Evolutionary conservation across 2,888 invertebrate genomes (phyloP).

Genomic region (Aphodius sticticus): DNA sequence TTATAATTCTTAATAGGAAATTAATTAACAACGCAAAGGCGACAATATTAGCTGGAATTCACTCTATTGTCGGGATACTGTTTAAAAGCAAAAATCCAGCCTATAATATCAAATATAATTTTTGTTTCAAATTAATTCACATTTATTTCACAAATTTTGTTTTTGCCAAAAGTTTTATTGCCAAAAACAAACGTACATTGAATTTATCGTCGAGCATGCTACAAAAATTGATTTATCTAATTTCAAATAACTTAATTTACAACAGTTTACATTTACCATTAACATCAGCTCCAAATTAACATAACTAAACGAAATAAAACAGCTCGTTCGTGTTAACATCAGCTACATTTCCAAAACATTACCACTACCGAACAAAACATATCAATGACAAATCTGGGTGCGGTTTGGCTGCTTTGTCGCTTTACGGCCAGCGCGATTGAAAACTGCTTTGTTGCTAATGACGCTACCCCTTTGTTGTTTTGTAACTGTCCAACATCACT

Average conservation of each 20-base stretch:
- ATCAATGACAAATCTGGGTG: not conserved
- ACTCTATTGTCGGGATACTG: too few species aligned
- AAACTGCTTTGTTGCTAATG: not conserved
- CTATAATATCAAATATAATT: too few species aligned
- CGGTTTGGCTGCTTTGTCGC: not conserved
- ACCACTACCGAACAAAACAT: not conserved
- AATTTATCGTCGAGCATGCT: too few species aligned
- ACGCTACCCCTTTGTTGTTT: not conserved
- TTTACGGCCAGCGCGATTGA: not conserved
- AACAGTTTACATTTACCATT: not conserved
- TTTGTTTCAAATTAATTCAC: too few species aligned
- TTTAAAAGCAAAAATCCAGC: too few species aligned
- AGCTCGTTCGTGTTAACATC: not conserved
- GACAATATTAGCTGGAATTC: too few species aligned
- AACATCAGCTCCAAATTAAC: not conserved
- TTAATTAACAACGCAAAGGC: too few species aligned
- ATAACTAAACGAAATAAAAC: not conserved
- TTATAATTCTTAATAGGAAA: too few species aligned
- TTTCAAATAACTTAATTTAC: not conserved
- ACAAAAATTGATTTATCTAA: too few species aligned
- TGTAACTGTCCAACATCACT: not conserved
- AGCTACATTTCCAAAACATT: not conserved
- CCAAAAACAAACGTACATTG: too few species aligned
- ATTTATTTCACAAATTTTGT: too few species aligned
- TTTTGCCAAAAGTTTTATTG: too few species aligned